Evolutionary conservation across 2,113 vertebrate genomes (phyloP), one percentile per base, ranked within the genome.

Genomic region (Spea bombifrons): DNA sequence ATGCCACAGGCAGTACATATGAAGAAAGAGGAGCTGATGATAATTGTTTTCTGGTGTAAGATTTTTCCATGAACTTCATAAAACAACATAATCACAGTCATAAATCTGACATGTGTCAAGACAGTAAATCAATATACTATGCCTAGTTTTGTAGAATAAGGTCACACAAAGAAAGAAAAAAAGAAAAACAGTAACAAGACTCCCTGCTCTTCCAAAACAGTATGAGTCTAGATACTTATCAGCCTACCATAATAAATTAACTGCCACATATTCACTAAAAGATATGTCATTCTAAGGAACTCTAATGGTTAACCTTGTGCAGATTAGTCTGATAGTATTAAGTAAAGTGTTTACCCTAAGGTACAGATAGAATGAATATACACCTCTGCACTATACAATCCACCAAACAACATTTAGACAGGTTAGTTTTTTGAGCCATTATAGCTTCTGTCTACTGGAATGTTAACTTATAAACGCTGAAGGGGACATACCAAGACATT

Each of bases 41-140:
- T 44, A 80, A 59, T 80, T 80, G 50, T 80, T 70, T 73, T 80
- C 63, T 66, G 76, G 48, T 48, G 63, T 49, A 79, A 30, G 49
- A 66, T 73, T 72, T 80, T 12, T 57, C 55, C 77, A 67, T 78
- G 76, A 80, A 73, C 50, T 66, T 80, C 77, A 80, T 80, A 80
- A 80, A 80, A 73, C 77, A 80, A 73, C 59, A 44, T 80, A 80
- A 80, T 80, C 70, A 73, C 44, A 66, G 49, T 73, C 77, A 73
- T 80, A 80, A 80, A 80, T 80, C 71, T 73, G 71, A 66, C 71
- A 73, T 44, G 55, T 80, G 77, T 73, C 77, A 80, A 57, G 71
- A 80, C 71, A 80, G 63, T 73, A 73, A 80, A 80, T 80, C 77
- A 80, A 80, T 80, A 80, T 67, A 80, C 77, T 73, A 73, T 80